A percentile compares a stretch with the other conserved stretches of the same genome.
phyloP scores from a whole-genome alignment of 2,113 vertebrate genomes.

The Hylia prasina region DNA sequence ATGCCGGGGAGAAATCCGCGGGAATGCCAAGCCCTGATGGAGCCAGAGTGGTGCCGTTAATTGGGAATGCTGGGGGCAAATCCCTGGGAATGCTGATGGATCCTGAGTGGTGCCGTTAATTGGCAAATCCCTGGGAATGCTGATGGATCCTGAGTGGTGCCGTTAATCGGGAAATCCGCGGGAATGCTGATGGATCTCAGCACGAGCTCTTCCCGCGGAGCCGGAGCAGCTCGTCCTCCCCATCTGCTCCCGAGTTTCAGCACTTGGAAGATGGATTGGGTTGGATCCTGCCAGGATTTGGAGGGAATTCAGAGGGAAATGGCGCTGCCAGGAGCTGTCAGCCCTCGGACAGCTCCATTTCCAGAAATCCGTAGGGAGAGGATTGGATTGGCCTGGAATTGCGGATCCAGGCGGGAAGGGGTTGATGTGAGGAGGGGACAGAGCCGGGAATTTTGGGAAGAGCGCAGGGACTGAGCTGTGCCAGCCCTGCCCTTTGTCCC shows the following conservation, averaged over 20 bases:
- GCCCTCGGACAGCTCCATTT: background rate
- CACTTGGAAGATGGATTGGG: background rate
- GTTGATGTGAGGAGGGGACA: background rate
- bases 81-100: background rate
- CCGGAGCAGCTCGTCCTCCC: background rate
- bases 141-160: background rate
- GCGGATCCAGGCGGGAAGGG: background rate
- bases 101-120: background rate
- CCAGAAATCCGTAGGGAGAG: background rate
- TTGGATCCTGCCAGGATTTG: background rate
- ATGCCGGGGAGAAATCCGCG: background rate
- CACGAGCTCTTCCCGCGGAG: background rate
- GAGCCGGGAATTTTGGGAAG: background rate
- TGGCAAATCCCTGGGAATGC: background rate
- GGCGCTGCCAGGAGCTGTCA: background rate
- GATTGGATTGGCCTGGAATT: background rate
- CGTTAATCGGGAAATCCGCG: background rate
- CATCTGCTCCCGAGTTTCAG: background rate
- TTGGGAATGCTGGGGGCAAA: background rate
- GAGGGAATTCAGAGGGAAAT: background rate
- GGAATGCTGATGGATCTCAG: background rate
- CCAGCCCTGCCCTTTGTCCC: background rate
- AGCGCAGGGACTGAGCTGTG: fast-evolving
- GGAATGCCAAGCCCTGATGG: background rate
- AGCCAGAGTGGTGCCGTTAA: background rate